phyloP scores from a whole-genome alignment of 2,113 vertebrate genomes.

The Choloepus hoffmanni region DNA sequence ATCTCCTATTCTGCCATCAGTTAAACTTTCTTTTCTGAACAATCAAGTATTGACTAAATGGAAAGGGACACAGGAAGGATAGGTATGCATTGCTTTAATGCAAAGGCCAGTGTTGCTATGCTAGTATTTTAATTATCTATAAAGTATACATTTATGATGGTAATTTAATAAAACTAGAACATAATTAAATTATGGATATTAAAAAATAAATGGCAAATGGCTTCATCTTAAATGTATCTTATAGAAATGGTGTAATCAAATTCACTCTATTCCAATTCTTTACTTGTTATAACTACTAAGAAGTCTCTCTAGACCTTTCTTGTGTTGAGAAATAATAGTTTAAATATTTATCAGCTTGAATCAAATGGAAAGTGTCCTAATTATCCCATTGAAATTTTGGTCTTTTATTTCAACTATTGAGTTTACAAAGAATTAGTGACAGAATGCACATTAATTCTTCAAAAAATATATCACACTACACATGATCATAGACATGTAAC shows the following conservation, averaged over 20 bases:
- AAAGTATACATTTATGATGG: not conserved
- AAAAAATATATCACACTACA: not conserved
- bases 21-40: not conserved
- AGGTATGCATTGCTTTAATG: not conserved
- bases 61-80: not conserved
- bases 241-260: not conserved
- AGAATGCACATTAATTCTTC: not conserved
- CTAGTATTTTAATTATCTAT: not conserved
- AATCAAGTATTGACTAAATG: not conserved
- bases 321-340: not conserved
- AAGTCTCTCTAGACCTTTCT: not conserved
- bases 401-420: slow-evolving; percentile 24
- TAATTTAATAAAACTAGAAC: not conserved
- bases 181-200: not conserved
- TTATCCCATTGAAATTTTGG: not conserved
- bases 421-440: slow-evolving; percentile 4
- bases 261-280: not conserved
- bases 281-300: not conserved
- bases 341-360: not conserved
- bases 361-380: not conserved
- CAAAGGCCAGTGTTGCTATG: not conserved
- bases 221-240: not conserved
- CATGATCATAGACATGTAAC: not conserved
- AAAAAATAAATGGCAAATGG: not conserved
- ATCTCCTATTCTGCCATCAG: not conserved